Conservation (phyloP, 1,140 invertebrate species). For the Heliconius nattereri region DNA sequence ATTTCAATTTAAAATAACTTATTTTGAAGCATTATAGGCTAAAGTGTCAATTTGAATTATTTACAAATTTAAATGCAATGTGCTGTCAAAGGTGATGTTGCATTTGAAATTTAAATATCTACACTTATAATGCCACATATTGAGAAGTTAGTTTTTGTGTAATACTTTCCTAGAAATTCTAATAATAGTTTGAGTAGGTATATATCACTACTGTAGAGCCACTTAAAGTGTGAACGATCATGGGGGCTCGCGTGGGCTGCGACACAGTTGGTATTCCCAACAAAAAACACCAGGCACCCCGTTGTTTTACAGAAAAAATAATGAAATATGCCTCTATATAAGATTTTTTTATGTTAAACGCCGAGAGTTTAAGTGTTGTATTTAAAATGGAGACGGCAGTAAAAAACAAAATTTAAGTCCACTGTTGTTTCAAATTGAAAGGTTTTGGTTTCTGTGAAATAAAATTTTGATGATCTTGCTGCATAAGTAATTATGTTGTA, state of each 20-base stretch:
- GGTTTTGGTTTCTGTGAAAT: constrained; percentile 39
- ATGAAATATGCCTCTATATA: constrained; percentile 76
- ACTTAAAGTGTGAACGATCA: constrained; percentile 79
- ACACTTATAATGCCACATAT: constrained; percentile 23
- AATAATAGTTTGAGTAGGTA: constrained; percentile 63
- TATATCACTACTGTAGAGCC: constrained; percentile 71
- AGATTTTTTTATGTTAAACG: constrained; percentile 70
- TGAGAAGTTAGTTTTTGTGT: neutral
- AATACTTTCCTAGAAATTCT: constrained; percentile 42
- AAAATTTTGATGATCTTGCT: constrained; percentile 36
- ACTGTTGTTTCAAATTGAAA: constrained; percentile 53
- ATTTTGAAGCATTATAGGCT: constrained; percentile 42
- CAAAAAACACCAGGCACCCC: constrained; percentile 76
- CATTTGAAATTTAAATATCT: constrained; percentile 44
- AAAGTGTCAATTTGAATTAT: constrained; percentile 36
- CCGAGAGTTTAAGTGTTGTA: constrained; percentile 68
- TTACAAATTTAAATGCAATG: constrained; percentile 42
- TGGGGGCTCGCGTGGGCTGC: constrained; percentile 63
- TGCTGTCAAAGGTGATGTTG: constrained; percentile 27
- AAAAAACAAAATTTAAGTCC: constrained; percentile 55
- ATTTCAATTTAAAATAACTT: constrained; percentile 54
- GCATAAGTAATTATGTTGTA: constrained; percentile 39
- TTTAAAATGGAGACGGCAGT: constrained; percentile 61
- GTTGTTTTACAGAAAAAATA: constrained; percentile 79
- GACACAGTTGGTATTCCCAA: constrained; percentile 62